phyloP scores from a whole-genome alignment of 1,140 invertebrate genomes.

The Leptinotarsa undecemlineata region DNA sequence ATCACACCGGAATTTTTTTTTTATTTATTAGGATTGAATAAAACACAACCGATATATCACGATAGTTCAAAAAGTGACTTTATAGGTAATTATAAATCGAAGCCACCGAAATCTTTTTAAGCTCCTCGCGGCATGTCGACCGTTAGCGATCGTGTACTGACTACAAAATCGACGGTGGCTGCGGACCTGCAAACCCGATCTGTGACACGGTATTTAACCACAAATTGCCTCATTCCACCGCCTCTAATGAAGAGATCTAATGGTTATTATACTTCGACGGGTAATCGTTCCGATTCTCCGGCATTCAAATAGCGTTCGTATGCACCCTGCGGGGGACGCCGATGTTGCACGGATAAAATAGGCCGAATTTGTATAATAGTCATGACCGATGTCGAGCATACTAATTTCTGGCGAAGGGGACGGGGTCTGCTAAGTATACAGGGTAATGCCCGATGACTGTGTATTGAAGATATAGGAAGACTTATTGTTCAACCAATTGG shows the following conservation, averaged over 20 bases:
- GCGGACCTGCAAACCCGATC: constrained; percentile 8
- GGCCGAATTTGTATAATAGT: constrained; percentile 1
- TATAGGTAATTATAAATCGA: neutral
- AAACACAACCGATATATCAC: neutral
- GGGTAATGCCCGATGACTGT: too few relatives aligned
- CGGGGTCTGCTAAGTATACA: too few relatives aligned
- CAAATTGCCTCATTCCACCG: constrained; percentile 28
- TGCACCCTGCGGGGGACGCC: neutral
- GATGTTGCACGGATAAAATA: neutral
- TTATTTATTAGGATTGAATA: neutral
- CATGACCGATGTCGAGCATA: neutral
- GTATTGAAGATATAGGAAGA: too few relatives aligned
- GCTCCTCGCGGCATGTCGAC: neutral
- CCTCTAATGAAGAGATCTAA: constrained; percentile 32
- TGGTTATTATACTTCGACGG: constrained; percentile 29
- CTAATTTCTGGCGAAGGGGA: neutral
- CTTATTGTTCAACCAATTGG: too few relatives aligned
- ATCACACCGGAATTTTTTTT: too few relatives aligned
- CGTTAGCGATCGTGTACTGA: constrained; percentile 1
- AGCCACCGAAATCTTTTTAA: neutral
- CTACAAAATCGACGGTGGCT: constrained; percentile 6
- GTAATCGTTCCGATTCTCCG: constrained; percentile 12
- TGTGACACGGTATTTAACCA: constrained; percentile 30
- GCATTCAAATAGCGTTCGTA: neutral
- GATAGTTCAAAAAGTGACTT: neutral